Conservation (phyloP, 2,113 vertebrate genomes). For the Mustela lutreola region DNA sequence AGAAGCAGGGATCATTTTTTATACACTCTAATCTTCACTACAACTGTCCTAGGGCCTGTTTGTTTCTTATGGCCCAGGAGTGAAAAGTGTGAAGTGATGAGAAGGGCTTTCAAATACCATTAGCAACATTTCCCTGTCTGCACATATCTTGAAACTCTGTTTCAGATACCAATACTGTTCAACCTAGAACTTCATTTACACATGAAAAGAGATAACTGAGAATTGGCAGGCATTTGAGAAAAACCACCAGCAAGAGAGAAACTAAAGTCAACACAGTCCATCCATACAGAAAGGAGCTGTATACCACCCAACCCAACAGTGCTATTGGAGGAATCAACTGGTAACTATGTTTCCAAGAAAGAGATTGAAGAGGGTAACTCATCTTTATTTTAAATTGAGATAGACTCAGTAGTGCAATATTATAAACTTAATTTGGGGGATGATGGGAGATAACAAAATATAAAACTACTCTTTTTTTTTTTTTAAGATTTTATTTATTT, state of each 20-base stretch:
- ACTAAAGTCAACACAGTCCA: conserved; percentile 16
- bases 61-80: conserved; percentile 48
- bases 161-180: conserved; percentile 67
- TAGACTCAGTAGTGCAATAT: neutral
- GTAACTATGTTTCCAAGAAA: neutral
- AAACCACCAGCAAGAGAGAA: conserved; percentile 67
- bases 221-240: conserved; percentile 67
- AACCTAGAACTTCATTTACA: conserved; percentile 76
- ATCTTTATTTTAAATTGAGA: neutral
- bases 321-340: neutral
- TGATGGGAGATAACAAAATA: neutral
- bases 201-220: conserved; percentile 71
- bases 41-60: conserved; percentile 17
- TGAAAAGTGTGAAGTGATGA: conserved; percentile 67
- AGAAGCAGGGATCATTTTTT: conserved; percentile 42
- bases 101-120: conserved; percentile 71
- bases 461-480: neutral
- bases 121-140: conserved; percentile 68
- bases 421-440: conserved; percentile 41
- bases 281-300: neutral
- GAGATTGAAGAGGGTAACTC: neutral
- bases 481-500: no score
- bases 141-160: conserved; percentile 74
- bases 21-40: conserved; percentile 14
- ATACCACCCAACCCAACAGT: neutral